Conservation (phyloP, 2,113 vertebrate genomes). For the Numida meleagris region DNA sequence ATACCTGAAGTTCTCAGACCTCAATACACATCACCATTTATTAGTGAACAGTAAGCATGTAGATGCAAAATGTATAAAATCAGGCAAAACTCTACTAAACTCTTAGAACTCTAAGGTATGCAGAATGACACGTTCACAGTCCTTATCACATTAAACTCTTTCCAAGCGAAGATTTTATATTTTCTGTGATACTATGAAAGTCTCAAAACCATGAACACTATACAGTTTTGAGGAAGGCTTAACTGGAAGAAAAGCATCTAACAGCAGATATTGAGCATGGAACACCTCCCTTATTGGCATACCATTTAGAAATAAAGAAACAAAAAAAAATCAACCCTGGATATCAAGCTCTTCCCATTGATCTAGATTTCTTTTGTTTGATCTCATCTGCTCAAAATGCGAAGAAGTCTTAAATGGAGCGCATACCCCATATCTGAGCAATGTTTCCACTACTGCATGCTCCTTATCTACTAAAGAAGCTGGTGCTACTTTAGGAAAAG, state of each 20-base stretch:
- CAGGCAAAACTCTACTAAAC: neutral
- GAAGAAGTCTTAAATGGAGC: conserved; percentile 32
- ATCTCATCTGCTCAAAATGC: conserved; percentile 30
- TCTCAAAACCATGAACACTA: neutral
- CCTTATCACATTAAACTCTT: neutral
- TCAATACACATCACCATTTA: neutral
- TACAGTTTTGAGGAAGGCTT: neutral
- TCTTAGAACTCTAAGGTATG: neutral
- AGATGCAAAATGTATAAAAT: neutral
- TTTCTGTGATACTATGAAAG: neutral
- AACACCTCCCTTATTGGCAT: neutral
- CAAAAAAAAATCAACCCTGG: neutral
- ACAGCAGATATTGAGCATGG: neutral
- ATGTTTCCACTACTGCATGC: conserved; percentile 42
- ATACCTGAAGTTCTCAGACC: too few relatives aligned
- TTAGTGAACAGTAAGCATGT: neutral
- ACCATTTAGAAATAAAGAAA: conserved; percentile 52
- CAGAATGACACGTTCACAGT: neutral
- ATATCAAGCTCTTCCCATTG: conserved; percentile 63
- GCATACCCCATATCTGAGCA: conserved; percentile 23
- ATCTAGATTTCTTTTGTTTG: conserved; percentile 30
- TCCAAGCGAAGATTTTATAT: neutral
- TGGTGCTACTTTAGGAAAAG: conserved; percentile 26
- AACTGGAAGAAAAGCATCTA: neutral
- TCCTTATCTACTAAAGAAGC: conserved; percentile 61